These are phyloP conservation scores for Pseudomugil tenellus DNA, from an alignment of 2,797 vertebrate genomes.

Conservation along the genomic window DNA sequence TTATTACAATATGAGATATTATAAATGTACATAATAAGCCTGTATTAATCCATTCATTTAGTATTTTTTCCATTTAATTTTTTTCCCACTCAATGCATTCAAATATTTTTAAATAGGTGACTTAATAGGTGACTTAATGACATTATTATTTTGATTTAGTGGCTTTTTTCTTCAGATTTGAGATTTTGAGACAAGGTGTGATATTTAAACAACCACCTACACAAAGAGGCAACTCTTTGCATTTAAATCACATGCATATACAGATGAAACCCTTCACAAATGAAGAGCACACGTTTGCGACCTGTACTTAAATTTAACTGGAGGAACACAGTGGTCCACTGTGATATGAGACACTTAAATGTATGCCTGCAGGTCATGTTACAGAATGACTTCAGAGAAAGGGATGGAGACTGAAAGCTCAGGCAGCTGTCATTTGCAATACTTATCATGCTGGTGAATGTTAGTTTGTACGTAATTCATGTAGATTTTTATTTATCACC, in stretches of 20 bases:
- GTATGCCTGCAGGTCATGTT: conserved; percentile 52
- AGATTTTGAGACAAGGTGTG: too few relatives aligned
- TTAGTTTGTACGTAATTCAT: neutral
- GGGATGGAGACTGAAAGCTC: conserved; percentile 33
- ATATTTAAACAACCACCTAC: too few relatives aligned
- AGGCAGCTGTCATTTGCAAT: conserved; percentile 37
- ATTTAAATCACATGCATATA: too few relatives aligned
- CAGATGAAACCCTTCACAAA: too few relatives aligned
- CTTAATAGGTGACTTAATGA: too few relatives aligned
- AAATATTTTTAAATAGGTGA: too few relatives aligned
- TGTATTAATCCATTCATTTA: neutral
- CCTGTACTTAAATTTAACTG: conserved; percentile 60
- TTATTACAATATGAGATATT: neutral
- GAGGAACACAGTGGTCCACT: conserved; percentile 17
- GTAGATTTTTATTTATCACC: neutral
- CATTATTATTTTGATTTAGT: too few relatives aligned
- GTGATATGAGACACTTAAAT: conserved; percentile 42
- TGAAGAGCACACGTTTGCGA: conserved; percentile 33
- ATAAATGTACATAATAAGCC: neutral
- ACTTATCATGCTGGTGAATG: neutral
- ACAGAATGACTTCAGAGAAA: conserved; percentile 30
- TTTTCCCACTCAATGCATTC: too few relatives aligned
- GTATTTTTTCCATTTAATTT: too few relatives aligned
- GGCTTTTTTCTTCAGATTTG: too few relatives aligned
- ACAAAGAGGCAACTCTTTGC: too few relatives aligned